Conservation (phyloP, 2,797 vertebrate genomes). For the Silurus lanzhouensis region DNA sequence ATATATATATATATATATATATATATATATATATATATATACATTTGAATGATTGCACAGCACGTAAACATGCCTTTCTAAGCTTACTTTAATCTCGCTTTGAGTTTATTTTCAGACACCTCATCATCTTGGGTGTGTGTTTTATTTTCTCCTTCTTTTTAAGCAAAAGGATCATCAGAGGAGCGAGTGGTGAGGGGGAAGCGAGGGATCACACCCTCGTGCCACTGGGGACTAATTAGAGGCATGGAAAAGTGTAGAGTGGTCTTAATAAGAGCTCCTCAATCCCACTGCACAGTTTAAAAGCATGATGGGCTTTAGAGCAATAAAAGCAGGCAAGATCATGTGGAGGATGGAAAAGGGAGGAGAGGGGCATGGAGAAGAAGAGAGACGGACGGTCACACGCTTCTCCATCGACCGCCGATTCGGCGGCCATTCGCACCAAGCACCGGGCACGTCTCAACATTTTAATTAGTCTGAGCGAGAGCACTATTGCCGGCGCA, state of each 20-base stretch:
- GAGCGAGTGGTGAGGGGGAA: background rate
- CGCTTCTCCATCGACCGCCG: constrained; percentile 37
- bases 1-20: too few species aligned
- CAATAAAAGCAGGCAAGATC: constrained; percentile 30
- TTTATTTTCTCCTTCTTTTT: constrained; percentile 27
- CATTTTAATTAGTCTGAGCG: constrained; percentile 71
- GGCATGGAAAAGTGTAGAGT: constrained; percentile 44
- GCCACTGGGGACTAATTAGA: constrained; percentile 56
- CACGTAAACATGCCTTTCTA: constrained; percentile 30
- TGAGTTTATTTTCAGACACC: constrained; percentile 34
- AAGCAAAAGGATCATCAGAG: constrained; percentile 31
- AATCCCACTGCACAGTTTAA: constrained; percentile 36
- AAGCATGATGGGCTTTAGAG: constrained; percentile 41
- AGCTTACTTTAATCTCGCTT: constrained; percentile 28
- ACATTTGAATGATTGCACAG: constrained; percentile 1
- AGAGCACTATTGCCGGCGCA: constrained; percentile 62
- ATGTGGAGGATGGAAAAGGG: background rate
- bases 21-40: too few species aligned
- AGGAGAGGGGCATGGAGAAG: constrained; percentile 12
- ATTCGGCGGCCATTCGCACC: constrained; percentile 32
- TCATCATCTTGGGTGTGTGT: constrained; percentile 22
- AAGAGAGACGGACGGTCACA: constrained; percentile 30
- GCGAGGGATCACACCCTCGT: constrained; percentile 37
- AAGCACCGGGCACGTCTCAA: constrained; percentile 58
- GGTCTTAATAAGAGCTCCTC: constrained; percentile 41